Evolutionary conservation across 2,888 invertebrate genomes (phyloP), one percentile per base, ranked within the genome.

Genomic region (Prosapia bicincta): DNA sequence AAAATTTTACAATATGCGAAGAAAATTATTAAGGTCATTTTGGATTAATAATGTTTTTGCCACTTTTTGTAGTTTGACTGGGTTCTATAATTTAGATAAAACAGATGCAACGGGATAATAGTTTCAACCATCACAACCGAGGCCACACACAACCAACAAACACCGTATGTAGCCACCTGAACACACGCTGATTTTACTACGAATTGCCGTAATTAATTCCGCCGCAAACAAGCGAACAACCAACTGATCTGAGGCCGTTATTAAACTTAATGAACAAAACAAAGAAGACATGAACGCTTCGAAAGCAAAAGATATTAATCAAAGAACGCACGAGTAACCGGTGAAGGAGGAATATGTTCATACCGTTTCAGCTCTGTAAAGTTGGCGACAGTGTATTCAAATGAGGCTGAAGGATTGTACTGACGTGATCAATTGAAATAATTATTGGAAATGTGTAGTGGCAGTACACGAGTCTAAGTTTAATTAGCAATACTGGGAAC

Each of bases 351-450:
- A 38, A 38, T 38, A 38, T 38, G 38, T 38, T 13, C 9, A 38
- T 38, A 38, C 38, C 38, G 10, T 38, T 13, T 2, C 38, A 38
- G 15, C 28, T 13, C 7, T 38, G 13, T 38, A 38, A 38, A 13
- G 38, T 38, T 54, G 54, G 54, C 54, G 54, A 54, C 54, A 54
- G 13, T 54, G 54, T 54, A 54, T 54, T 54, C 54, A 54, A 54
- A 54, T 54, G 54, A 54, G 20, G 54, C 54, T 54, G 54, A 54
- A 54, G 54, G 20, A 54, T 54, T 54, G 54, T 9, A 54, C 54
- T 54, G 54, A 54, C 74, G 74, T 74, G 74, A 74, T 69, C 74
- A 74, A 74, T 74, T 74, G 74, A 74, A 74, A 73, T 73, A 73
- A 73, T 73, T 73, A 73, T 73, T 43, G 67, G 32, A 67, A 54